Evolutionary conservation across 2,888 invertebrate species (phyloP), one percentile per base, ranked within the genome.

Genomic region (Xestia sexstrigata): DNA sequence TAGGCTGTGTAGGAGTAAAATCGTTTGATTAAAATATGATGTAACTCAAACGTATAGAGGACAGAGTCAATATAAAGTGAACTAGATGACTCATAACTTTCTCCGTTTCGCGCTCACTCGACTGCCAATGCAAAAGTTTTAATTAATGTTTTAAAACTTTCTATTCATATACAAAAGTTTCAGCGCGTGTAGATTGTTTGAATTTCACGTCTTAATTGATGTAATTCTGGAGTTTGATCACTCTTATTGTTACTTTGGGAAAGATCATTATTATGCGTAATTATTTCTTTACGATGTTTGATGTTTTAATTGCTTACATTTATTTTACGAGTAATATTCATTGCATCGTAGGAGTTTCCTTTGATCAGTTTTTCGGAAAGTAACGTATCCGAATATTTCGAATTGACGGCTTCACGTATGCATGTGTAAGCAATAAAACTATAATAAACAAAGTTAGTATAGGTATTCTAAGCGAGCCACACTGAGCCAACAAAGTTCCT

Each of bases 81-180:
- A 89, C 85, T 84, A 89, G 90, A 90, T 90, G 91, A 89, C 84
- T 91, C 90, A 88, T 76, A 84, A 91, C 92, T 87, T 91, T 91
- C 86, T 79, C 87, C 85, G 8, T 49, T 86, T 86, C 87, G 86
- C 90, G 90, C 89, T 91, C 91, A 87, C 89, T 90, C 68, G 68
- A 74, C 81, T 75, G 88, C 90, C 88, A 93, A 92, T 92, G 89
- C 90, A 88, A 78, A 94, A 93, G 92, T 94, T 95, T 93, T 93
- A 94, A 95, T 94, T 94, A 94, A 92, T 90, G 90, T 91, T 94
- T 93, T 89, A 89, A 91, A 93, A 94, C 94, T 94, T 94, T 95
- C 93, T 93, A 92, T 93, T 93, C 89, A 89, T 89, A 88, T 88
- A 91, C 88, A 91, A 90, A 91, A 90, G 89, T 92, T 93, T 79